phyloP scores from a whole-genome alignment of 2,888 invertebrate genomes.

The Gnatocerus cornutus region DNA sequence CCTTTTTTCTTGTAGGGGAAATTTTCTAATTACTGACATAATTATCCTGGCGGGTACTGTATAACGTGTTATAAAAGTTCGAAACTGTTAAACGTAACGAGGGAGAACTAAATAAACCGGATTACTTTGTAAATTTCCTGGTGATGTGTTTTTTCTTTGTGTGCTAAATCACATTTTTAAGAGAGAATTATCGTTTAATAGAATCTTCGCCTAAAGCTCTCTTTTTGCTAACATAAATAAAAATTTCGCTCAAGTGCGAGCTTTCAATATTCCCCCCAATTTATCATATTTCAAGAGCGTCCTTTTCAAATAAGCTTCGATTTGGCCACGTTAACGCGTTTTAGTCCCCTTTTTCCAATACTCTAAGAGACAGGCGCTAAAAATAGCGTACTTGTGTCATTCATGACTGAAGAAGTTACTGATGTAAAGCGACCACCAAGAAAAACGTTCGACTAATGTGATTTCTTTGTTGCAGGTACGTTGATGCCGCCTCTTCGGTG shows the following conservation, averaged over 20 bases:
- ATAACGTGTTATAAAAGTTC: conserved; percentile 45
- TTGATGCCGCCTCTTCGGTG: conserved; percentile 50
- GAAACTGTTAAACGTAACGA: conserved; percentile 41
- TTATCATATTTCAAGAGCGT: conserved; percentile 47
- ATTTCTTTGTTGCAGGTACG: conserved; percentile 51
- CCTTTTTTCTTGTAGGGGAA: conserved; percentile 11
- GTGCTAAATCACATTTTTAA: conserved; percentile 46
- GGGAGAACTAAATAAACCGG: conserved; percentile 42
- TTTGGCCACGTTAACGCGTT: conserved; percentile 24
- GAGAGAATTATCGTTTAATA: conserved; percentile 49
- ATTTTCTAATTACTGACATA: conserved; percentile 45
- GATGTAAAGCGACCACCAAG: background rate
- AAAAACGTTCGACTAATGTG: background rate
- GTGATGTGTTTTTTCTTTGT: conserved; percentile 49
- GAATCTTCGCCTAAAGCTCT: conserved; percentile 49
- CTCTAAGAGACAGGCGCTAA: conserved; percentile 5
- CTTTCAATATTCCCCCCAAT: conserved; percentile 49
- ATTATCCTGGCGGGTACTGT: conserved; percentile 44
- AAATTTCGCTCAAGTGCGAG: conserved; percentile 46
- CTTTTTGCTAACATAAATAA: conserved; percentile 46
- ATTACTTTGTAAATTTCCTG: conserved; percentile 49
- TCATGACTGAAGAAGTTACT: background rate
- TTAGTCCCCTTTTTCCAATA: background rate
- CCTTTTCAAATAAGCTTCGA: conserved; percentile 34
- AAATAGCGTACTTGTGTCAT: background rate